Percentiles rank a stretch among this genome's conserved stretches.
Evolutionary conservation across 2,113 vertebrate species (phyloP).

Genomic region (Paratilapia polleni): DNA sequence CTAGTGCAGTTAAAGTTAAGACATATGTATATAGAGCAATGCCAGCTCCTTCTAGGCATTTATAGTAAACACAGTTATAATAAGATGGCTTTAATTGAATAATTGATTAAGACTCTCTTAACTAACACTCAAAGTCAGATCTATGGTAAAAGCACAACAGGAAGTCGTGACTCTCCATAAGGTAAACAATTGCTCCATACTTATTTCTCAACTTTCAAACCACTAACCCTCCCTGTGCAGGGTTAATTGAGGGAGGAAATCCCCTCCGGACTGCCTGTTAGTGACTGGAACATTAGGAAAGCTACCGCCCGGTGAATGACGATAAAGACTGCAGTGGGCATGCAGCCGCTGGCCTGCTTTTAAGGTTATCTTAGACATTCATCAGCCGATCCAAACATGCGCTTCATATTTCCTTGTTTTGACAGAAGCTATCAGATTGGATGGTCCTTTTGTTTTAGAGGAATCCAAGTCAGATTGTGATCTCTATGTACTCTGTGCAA

Average conservation of each 20-base stretch:
- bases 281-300: slow-evolving; percentile 68
- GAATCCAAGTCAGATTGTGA: slow-evolving; percentile 36
- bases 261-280: slow-evolving; percentile 54
- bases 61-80: background rate
- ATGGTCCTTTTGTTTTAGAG: slow-evolving; percentile 61
- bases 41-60: background rate
- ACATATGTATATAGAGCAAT: background rate
- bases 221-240: slow-evolving; percentile 59
- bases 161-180: slow-evolving; percentile 52
- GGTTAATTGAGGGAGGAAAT: slow-evolving; percentile 73
- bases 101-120: background rate
- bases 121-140: background rate
- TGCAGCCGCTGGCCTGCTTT: slow-evolving; percentile 30
- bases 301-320: slow-evolving; percentile 17
- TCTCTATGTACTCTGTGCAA: slow-evolving; percentile 12
- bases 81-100: background rate
- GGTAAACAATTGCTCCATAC: slow-evolving; percentile 70
- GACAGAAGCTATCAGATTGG: slow-evolving; percentile 39
- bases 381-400: slow-evolving; percentile 42
- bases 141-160: slow-evolving; percentile 40
- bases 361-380: slow-evolving; percentile 61
- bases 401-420: slow-evolving; percentile 67
- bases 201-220: slow-evolving; percentile 71
- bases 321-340: slow-evolving; percentile 38
- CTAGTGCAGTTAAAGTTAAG: background rate